Conservation (phyloP, 2,113 vertebrate species). For the Hyperopisus bebe region DNA sequence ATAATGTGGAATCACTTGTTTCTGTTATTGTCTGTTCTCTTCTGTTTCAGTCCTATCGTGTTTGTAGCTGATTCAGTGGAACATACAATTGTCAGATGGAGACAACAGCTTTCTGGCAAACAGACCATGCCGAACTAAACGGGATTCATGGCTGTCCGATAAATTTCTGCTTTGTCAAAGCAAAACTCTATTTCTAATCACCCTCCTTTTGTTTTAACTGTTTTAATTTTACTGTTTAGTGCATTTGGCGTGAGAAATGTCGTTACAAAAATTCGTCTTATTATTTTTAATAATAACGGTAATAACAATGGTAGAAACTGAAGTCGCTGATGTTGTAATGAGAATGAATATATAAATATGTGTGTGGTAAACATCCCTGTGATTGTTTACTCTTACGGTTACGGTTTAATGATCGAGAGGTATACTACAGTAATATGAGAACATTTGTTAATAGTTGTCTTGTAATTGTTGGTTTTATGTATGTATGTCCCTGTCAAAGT, state of each 20-base stretch:
- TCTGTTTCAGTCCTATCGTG: neutral
- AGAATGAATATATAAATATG: neutral
- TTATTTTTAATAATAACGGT: too few species aligned
- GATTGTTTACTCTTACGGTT: neutral
- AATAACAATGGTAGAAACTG: neutral
- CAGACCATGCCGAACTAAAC: neutral
- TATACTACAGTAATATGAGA: neutral
- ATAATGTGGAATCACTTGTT: constrained; percentile 46
- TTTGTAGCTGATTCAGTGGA: neutral
- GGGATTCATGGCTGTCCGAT: neutral
- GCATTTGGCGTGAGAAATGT: neutral
- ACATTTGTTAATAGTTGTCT: neutral
- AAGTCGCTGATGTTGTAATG: neutral
- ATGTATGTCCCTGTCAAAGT: neutral
- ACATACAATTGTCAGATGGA: neutral
- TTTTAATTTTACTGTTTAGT: neutral
- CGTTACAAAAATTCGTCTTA: too few species aligned
- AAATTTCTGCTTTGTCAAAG: neutral
- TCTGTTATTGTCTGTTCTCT: constrained; percentile 15
- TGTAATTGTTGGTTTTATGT: constrained; percentile 2
- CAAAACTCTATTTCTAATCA: neutral
- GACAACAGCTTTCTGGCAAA: neutral
- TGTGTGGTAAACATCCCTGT: neutral
- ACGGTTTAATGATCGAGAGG: neutral
- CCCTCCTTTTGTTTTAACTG: neutral